Percentiles rank a stretch among this genome's conserved stretches.
phyloP scores from a whole-genome alignment of 2,113 vertebrate genomes.

The Alligator sinensis region DNA sequence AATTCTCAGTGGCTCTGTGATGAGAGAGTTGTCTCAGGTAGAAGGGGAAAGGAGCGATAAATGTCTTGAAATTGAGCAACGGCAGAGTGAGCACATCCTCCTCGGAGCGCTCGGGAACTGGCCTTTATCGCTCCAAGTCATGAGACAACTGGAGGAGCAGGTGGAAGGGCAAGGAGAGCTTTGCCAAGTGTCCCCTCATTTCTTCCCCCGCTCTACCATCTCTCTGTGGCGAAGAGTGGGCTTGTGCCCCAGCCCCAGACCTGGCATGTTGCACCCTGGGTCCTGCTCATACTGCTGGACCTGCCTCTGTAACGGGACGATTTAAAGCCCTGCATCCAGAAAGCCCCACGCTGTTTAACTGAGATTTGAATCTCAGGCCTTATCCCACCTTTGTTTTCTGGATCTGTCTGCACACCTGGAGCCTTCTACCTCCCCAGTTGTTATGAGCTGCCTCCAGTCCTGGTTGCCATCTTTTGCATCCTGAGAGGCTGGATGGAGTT shows the following conservation, averaged over 20 bases:
- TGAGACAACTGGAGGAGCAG: not conserved
- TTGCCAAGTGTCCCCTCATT: not conserved
- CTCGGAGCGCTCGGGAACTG: not conserved
- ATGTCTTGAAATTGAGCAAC: constrained; percentile 6
- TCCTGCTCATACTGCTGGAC: not conserved
- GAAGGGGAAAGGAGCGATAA: not conserved
- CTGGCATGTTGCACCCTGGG: not conserved
- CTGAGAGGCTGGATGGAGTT: not conserved
- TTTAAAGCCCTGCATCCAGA: not conserved
- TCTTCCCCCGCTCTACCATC: not conserved
- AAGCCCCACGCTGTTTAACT: not conserved
- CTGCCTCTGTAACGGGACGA: not conserved
- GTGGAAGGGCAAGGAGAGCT: not conserved
- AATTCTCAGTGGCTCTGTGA: constrained; percentile 9
- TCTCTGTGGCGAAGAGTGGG: not conserved
- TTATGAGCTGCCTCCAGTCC: not conserved
- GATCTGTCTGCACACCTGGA: not conserved
- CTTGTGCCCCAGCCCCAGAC: not conserved
- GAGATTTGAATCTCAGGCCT: not conserved
- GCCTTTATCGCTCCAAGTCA: not conserved
- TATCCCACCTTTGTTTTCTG: not conserved
- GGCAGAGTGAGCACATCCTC: not conserved
- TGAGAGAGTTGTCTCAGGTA: constrained; percentile 30
- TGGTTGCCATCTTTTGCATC: rapidly evolving
- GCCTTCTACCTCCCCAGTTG: not conserved